Evolutionary conservation across 2,888 invertebrate species (phyloP), one percentile per base, ranked within the genome.

Genomic region (Actias luna): DNA sequence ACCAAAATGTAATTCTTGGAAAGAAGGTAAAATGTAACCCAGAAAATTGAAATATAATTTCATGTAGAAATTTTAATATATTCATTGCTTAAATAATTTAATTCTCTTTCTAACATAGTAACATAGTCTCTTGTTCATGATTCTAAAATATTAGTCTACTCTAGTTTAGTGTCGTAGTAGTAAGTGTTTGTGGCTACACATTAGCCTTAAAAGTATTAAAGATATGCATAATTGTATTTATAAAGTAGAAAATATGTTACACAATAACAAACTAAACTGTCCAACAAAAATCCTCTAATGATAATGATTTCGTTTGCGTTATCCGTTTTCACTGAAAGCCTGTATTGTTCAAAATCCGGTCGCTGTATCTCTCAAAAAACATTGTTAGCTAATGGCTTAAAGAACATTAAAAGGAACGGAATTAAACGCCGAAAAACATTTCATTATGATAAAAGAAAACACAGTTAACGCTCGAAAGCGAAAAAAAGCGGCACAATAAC

Each of bases 381-480:
- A 68, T 60, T 62, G 63, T 63, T 65, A 66, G 67, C 73, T 65
- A 70, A 72, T 72, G 68, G 65, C 62, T 65, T 61, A 68, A 73
- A 69, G 64, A 72, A 68, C 42, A 70, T 65, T 63, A 76, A 68
- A 73, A 74, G 65, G 71, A 74, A 78, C 75, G 71, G 71, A 78
- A 75, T 76, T 74, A 74, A 74, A 80, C 73, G 74, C 71, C 71
- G 72, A 69, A 76, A 79, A 81, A 79, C 73, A 74, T 78, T 75
- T 77, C 70, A 76, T 74, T 71, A 72, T 62, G 65, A 71, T 77
- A 79, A 80, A 82, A 79, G 78, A 77, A 80, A 82, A 82, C 75
- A 80, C 77, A 77, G 78, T 81, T 82, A 84, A 86, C 81, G 77
- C 71, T 72, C 74, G 70, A 69, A 76, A 78, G 73, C 77, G 74